A percentile compares a stretch with the other conserved stretches of the same genome.
phyloP scores from a whole-genome alignment of 2,888 invertebrate species.

The Bunonema sp. region DNA sequence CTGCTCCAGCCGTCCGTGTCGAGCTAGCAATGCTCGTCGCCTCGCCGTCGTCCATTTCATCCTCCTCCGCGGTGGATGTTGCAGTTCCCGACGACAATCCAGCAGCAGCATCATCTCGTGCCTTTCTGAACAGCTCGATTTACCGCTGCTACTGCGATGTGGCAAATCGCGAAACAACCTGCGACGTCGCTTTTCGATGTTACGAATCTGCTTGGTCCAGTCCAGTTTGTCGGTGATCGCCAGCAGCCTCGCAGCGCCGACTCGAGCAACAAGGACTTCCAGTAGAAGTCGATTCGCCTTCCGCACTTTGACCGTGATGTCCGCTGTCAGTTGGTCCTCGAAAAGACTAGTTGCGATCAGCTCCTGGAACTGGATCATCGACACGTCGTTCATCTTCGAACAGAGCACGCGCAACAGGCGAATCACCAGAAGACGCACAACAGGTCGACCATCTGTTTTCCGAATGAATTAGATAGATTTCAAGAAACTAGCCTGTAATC shows the following conservation, averaged over 20 bases:
- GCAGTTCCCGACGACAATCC: background rate
- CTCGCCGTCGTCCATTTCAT: constrained; percentile 12
- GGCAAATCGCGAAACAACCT: constrained; percentile 1
- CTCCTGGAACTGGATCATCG: constrained; percentile 31
- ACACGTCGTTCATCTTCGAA: constrained; percentile 27
- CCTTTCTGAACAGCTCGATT: constrained; percentile 10
- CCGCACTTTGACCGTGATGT: constrained; percentile 24
- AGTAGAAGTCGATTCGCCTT: constrained; percentile 34
- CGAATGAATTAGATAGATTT: background rate
- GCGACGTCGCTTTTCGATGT: constrained; percentile 23
- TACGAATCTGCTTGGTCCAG: constrained; percentile 32
- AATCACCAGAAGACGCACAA: background rate
- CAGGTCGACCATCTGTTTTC: background rate
- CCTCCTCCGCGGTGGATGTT: constrained; percentile 1
- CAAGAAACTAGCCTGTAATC: constrained; percentile 5
- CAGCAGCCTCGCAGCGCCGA: constrained; percentile 21
- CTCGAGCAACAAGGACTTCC: constrained; percentile 30
- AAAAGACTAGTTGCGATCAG: constrained; percentile 26
- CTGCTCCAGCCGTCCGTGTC: constrained; percentile 27
- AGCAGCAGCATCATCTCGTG: constrained; percentile 7
- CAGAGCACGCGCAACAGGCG: constrained; percentile 24
- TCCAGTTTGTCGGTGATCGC: constrained; percentile 19
- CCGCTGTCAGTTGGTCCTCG: constrained; percentile 19
- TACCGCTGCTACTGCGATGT: too few relatives aligned
- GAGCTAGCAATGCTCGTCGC: constrained; percentile 8